phyloP scores from a whole-genome alignment of 2,113 vertebrate genomes.

The Hippocampus comes region DNA sequence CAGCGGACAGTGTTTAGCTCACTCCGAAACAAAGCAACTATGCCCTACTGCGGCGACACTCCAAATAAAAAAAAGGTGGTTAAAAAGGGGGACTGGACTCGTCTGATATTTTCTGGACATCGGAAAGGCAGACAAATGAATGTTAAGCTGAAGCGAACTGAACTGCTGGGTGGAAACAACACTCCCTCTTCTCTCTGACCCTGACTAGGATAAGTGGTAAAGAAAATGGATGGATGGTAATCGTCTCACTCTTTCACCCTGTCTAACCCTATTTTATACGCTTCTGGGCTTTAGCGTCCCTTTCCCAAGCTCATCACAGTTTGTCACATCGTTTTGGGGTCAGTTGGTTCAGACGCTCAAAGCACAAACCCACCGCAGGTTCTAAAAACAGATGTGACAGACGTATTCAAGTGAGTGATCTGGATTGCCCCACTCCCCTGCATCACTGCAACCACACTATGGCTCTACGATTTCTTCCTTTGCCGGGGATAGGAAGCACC shows the following conservation, averaged over 20 bases:
- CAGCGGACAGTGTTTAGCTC: background rate
- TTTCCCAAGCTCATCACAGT: constrained; percentile 59
- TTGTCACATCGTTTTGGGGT: constrained; percentile 69
- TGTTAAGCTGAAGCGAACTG: background rate
- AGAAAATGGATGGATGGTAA: background rate
- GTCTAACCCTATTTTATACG: constrained; percentile 31
- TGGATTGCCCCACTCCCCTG: constrained; percentile 43
- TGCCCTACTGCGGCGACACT: background rate
- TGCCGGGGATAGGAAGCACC: constrained; percentile 44
- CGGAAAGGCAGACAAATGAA: background rate
- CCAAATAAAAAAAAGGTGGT: background rate
- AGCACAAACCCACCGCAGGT: constrained; percentile 59
- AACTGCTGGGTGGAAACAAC: background rate
- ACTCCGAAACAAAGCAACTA: background rate
- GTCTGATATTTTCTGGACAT: background rate
- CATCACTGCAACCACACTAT: constrained; percentile 69
- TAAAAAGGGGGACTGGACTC: background rate
- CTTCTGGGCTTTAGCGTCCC: constrained; percentile 17
- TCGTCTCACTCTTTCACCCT: constrained; percentile 16
- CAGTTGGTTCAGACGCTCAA: constrained; percentile 59
- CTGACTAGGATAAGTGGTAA: background rate
- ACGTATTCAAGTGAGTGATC: constrained; percentile 75
- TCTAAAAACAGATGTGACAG: constrained; percentile 77
- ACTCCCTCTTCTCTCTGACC: background rate
- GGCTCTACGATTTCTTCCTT: constrained; percentile 65